A percentile compares a stretch with the other conserved stretches of the same genome.
Evolutionary conservation across 53 echinoderm and acorn worm genomes (phyloP).

Genomic region (Arbacia lixula): DNA sequence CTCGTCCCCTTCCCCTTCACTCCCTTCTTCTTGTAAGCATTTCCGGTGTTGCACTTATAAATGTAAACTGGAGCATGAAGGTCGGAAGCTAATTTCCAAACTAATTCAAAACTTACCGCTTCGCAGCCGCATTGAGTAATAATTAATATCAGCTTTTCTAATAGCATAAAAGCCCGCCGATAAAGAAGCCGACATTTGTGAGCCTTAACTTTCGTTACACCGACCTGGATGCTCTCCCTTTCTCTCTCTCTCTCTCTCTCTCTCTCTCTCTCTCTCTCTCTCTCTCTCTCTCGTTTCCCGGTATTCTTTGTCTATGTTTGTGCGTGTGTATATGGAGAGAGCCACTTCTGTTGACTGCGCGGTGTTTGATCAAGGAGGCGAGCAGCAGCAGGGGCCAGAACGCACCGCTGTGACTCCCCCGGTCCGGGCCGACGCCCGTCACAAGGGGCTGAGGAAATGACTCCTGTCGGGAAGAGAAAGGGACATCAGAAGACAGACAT

Average conservation of each 20-base stretch:
- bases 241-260: neutral
- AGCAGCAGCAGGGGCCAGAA: slow-evolving; percentile 32
- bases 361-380: slow-evolving; percentile 37
- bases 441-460: too few species aligned
- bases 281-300: neutral
- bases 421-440: too few species aligned
- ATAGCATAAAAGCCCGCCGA: slow-evolving; percentile 40
- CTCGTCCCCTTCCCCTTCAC: too few species aligned
- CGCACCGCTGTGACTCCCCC: slow-evolving; percentile 3
- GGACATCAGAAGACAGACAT: too few species aligned
- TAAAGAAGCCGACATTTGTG: slow-evolving; percentile 24
- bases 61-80: slow-evolving; percentile 29
- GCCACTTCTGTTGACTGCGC: slow-evolving; percentile 30
- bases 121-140: slow-evolving; percentile 32
- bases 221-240: neutral
- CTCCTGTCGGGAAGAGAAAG: too few species aligned
- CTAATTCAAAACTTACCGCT: slow-evolving; percentile 44
- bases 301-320: neutral
- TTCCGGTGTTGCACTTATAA: too few species aligned
- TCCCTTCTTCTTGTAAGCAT: too few species aligned
- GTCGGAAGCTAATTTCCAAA: neutral
- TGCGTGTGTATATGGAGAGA: neutral
- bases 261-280: neutral
- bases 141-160: slow-evolving; percentile 51
- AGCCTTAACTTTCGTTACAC: slow-evolving; percentile 18